Conservation (phyloP, 35 echinoderm and acorn worm genomes). For the Stichopus chloronotus region DNA sequence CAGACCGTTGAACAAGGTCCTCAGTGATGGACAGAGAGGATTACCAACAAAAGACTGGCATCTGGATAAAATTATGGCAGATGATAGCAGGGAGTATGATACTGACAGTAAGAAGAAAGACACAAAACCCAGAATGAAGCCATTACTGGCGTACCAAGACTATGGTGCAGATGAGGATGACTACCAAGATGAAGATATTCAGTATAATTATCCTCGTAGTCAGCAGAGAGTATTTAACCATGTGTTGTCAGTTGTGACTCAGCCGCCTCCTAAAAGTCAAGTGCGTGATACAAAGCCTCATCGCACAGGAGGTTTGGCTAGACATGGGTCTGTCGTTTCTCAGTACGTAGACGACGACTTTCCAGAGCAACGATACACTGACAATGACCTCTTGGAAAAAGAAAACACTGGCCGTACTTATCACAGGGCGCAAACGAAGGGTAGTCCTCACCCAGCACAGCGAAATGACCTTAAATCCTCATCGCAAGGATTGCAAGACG, state of each 20-base stretch:
- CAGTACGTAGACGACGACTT: constrained; percentile 36
- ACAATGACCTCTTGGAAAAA: constrained; percentile 1
- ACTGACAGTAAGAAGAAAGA: neutral
- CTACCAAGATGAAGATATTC: neutral
- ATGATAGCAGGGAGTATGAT: neutral
- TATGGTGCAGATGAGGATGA: neutral
- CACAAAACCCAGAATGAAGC: neutral
- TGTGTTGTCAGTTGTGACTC: neutral
- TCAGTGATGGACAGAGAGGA: neutral
- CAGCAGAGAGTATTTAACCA: neutral
- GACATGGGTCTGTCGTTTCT: neutral
- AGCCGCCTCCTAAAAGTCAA: constrained; percentile 3
- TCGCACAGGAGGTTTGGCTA: neutral
- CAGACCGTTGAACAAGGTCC: neutral
- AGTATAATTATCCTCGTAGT: neutral
- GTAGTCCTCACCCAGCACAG: neutral
- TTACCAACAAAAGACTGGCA: neutral
- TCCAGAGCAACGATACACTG: constrained; percentile 40
- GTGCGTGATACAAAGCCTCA: constrained; percentile 20
- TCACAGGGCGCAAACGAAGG: neutral
- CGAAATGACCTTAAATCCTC: neutral
- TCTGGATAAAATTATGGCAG: neutral
- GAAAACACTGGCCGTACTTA: constrained; percentile 13
- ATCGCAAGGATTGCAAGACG: neutral
- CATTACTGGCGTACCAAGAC: neutral